Evolutionary conservation across 2,113 vertebrate genomes (phyloP).

Genomic region (Leptosomus discolor): DNA sequence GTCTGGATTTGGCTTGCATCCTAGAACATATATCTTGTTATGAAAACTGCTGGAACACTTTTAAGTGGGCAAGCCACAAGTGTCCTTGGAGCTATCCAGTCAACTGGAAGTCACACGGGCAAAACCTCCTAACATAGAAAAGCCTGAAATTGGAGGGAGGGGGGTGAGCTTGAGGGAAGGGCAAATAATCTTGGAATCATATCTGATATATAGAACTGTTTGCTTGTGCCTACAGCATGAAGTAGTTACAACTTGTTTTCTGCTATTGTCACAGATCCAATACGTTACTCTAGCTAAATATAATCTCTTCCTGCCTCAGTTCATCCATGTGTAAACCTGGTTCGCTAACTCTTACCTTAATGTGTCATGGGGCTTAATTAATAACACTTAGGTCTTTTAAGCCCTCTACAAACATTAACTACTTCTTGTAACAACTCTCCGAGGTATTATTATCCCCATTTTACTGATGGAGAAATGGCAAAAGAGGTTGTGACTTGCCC

Average conservation of each 20-base stretch:
- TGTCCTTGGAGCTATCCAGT: slow-evolving; percentile 41
- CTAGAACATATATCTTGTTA: slow-evolving; percentile 59
- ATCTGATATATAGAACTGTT: neutral
- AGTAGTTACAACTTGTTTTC: slow-evolving; percentile 58
- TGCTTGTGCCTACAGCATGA: slow-evolving; percentile 28
- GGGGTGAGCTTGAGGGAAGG: neutral
- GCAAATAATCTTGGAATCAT: slow-evolving; percentile 16
- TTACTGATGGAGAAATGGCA: slow-evolving; percentile 12
- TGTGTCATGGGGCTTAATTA: slow-evolving; percentile 59
- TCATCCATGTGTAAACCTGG: slow-evolving; percentile 54
- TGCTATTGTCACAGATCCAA: slow-evolving; percentile 50
- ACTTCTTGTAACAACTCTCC: slow-evolving; percentile 49
- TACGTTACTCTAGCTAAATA: slow-evolving; percentile 15
- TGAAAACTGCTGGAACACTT: slow-evolving; percentile 44
- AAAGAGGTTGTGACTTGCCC: neutral
- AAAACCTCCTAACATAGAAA: neutral
- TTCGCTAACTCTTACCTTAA: slow-evolving; percentile 39
- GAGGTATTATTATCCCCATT: slow-evolving; percentile 55
- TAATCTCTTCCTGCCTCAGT: slow-evolving; percentile 54
- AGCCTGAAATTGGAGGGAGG: neutral
- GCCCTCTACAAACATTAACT: slow-evolving; percentile 58
- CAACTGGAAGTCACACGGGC: slow-evolving; percentile 17
- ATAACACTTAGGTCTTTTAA: slow-evolving; percentile 55
- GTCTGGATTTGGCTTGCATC: slow-evolving; percentile 45
- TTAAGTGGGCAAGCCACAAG: slow-evolving; percentile 44